These are phyloP conservation scores for Griposia aprilina DNA, from an alignment of 2,888 invertebrate genomes.

Conservation along the genomic window DNA sequence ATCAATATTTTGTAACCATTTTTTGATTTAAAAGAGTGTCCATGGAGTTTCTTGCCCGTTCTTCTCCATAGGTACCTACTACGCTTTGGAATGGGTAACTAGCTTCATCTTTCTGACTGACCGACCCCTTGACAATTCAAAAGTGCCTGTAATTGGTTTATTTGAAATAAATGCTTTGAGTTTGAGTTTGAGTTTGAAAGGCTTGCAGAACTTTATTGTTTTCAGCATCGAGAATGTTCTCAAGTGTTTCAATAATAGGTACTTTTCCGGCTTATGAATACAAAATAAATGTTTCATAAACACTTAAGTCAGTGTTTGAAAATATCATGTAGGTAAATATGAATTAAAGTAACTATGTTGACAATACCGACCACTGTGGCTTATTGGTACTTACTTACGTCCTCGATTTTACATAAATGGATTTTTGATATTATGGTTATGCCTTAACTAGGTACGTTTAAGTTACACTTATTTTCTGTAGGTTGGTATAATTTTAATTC, in stretches of 20 bases:
- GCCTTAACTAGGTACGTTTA: neutral
- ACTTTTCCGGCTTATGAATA: constrained; percentile 10
- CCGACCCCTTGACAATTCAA: too few relatives aligned
- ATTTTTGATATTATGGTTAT: neutral
- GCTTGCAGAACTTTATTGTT: constrained; percentile 14
- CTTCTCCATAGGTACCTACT: too few relatives aligned
- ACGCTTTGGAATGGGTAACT: too few relatives aligned
- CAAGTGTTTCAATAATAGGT: constrained; percentile 29
- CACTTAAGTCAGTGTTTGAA: constrained; percentile 37
- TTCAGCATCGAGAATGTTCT: constrained; percentile 28
- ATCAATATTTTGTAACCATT: too few relatives aligned
- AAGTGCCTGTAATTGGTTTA: too few relatives aligned
- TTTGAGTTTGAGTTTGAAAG: too few relatives aligned
- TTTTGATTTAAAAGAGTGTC: too few relatives aligned
- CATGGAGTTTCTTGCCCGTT: too few relatives aligned
- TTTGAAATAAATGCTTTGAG: too few relatives aligned
- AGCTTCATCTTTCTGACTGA: too few relatives aligned
- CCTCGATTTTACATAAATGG: neutral
- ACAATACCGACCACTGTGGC: constrained; percentile 1
- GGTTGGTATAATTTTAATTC: neutral
- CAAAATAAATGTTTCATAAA: constrained; percentile 49
- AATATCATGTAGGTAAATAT: constrained; percentile 31
- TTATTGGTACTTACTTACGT: neutral
- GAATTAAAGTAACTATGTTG: constrained; percentile 20
- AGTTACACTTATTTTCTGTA: neutral